Conservation (phyloP, 2,797 vertebrate species). For the Bovichtus diacanthus region DNA sequence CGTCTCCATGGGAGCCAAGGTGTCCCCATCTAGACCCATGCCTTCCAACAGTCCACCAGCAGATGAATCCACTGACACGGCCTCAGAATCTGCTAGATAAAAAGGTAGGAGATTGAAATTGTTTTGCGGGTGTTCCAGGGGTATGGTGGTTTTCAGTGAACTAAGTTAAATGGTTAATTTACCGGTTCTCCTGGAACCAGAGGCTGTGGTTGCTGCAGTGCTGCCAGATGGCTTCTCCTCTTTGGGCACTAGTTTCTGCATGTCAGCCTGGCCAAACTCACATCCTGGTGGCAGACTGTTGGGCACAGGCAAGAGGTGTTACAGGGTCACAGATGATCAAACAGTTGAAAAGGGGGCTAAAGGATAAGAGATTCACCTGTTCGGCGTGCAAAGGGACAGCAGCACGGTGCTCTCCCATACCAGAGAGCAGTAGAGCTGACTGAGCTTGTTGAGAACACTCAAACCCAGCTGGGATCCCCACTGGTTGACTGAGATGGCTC, state of each 20-base stretch:
- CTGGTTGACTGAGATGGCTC: conserved; percentile 96
- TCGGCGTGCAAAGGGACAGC: conserved; percentile 95
- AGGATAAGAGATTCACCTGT: conserved; percentile 85
- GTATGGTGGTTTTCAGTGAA: neutral
- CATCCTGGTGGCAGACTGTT: conserved; percentile 93
- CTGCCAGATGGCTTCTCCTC: conserved; percentile 89
- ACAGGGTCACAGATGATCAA: neutral
- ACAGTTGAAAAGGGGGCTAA: neutral
- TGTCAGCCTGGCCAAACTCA: conserved; percentile 96
- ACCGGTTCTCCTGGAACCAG: conserved; percentile 90
- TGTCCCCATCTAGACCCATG: conserved; percentile 94
- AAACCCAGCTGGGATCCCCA: conserved; percentile 97
- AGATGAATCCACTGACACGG: conserved; percentile 87
- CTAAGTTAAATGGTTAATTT: conserved; percentile 46
- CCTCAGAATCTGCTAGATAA: conserved; percentile 85
- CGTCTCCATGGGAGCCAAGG: conserved; percentile 96
- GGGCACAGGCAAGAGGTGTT: conserved; percentile 6
- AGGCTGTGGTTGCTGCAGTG: conserved; percentile 73
- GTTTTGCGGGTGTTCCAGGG: neutral
- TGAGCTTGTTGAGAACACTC: conserved; percentile 95
- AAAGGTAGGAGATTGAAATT: neutral
- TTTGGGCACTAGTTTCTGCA: conserved; percentile 97
- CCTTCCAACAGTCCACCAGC: conserved; percentile 93
- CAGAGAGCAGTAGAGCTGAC: conserved; percentile 96
- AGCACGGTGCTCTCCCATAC: conserved; percentile 98